phyloP scores from a whole-genome alignment of 2,888 invertebrate species.

The Lepidocyrtinus sp. region DNA sequence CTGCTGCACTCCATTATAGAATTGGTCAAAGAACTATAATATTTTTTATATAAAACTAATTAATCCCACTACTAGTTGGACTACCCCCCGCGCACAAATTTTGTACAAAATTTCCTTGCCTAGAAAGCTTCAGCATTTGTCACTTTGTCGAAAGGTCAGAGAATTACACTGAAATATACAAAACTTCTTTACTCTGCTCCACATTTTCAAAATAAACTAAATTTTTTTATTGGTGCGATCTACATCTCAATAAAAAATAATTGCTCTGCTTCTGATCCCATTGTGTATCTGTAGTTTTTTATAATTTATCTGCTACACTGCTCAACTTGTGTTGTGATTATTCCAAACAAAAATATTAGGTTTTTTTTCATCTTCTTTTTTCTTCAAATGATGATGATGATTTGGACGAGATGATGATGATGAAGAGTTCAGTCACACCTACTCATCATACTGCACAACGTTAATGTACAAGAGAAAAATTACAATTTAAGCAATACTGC shows the following conservation, averaged over 20 bases:
- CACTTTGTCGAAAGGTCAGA: neutral
- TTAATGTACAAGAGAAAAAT: conserved; percentile 7
- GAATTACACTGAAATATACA: neutral
- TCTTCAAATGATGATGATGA: neutral
- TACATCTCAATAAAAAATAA: conserved; percentile 6
- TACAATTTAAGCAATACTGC: conserved; percentile 18
- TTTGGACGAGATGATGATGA: conserved; percentile 19
- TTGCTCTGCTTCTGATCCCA: neutral
- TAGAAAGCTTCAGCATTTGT: neutral
- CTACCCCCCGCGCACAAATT: neutral
- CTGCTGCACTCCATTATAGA: conserved; percentile 35
- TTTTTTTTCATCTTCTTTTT: neutral
- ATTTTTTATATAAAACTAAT: conserved; percentile 18
- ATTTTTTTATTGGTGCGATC: neutral
- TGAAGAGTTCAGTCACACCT: conserved; percentile 52
- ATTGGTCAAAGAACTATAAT: neutral
- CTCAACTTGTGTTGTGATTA: neutral
- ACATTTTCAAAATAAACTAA: conserved; percentile 2
- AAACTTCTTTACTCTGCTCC: neutral
- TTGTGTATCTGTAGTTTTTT: neutral
- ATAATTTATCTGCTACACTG: neutral
- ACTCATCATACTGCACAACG: conserved; percentile 12
- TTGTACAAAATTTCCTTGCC: neutral
- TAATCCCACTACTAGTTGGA: neutral
- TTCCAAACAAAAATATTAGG: conserved; percentile 11